A percentile compares a stretch with the other conserved stretches of the same genome.
Evolutionary conservation across 2,113 vertebrate species (phyloP).

Genomic region (Numenius arquata): DNA sequence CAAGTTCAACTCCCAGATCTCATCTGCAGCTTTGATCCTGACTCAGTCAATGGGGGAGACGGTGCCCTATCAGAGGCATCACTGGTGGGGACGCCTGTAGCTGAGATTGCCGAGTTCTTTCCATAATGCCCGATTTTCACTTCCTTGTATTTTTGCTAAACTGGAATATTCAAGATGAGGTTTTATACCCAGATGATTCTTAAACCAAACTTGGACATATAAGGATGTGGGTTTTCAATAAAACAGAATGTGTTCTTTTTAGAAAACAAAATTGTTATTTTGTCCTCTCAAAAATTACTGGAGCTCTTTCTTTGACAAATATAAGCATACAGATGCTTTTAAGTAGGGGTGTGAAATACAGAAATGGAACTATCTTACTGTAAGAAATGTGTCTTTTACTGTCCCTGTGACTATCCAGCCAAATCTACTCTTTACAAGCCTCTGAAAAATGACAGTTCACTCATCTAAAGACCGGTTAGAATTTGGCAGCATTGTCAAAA

Average conservation of each 20-base stretch:
- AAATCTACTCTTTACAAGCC: neutral
- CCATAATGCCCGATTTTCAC: neutral
- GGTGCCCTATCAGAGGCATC: rapidly evolving
- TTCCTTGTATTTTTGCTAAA: neutral
- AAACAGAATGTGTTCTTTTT: neutral
- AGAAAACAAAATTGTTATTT: neutral
- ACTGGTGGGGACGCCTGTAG: neutral
- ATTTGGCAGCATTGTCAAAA: conserved; percentile 8
- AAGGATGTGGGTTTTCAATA: neutral
- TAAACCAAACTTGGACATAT: neutral
- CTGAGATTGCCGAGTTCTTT: neutral
- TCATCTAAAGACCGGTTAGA: neutral
- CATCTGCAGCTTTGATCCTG: neutral
- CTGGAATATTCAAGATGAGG: neutral
- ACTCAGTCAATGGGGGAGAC: neutral
- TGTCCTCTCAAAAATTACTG: neutral
- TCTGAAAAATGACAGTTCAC: conserved; percentile 3
- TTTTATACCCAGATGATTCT: neutral
- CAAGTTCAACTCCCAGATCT: neutral
- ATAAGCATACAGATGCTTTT: neutral
- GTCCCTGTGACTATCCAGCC: neutral
- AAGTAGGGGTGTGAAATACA: neutral
- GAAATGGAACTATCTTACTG: neutral
- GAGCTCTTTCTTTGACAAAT: neutral
- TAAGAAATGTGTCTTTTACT: neutral